Evolutionary conservation across 2,113 vertebrate species (phyloP), one percentile per base, ranked within the genome.

Genomic region (Guaruba guarouba): DNA sequence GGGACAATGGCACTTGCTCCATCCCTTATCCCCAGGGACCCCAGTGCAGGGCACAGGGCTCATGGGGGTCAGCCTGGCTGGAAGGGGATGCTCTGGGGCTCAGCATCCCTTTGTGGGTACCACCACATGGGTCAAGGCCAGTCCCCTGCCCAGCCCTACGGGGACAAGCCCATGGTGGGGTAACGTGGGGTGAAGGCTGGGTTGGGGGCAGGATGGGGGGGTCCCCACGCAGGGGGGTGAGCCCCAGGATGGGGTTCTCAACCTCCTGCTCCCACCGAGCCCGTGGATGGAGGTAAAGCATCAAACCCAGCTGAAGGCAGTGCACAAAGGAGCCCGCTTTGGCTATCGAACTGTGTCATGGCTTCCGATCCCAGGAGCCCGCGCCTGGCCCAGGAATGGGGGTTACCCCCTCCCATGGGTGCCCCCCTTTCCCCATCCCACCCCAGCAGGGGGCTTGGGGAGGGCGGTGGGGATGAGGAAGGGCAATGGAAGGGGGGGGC

Each of bases 341-440:
- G 92, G 92, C 92, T 95, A 82, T 90, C 46, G 43, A 93, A 82
- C 87, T 64, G 91, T 75, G 90, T 79, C 93, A 94, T 91, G 93
- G 96, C 92, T 96, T 95, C 95, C 82, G 57, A 95, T 87, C 81
- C 95, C 90, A 66, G 79, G 62, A 71, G 66, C 74, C 86, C 31
- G 74, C 74, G 63, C 55, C 62, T 39, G 67, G 63, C 59, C 59
- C 33, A 46, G 63, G 82, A 52, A 89, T 59, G 62, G 33, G 29
- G 68, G 51, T 55, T 75, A 55, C 17, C 31, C 73, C 27, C 46
- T 17, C 22, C 35, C 64, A 75, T 15, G 16, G 31, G 28, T 61
- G 86, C 37, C 29, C 63, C 68, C 62, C 54, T 11, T 11, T 57
- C 63, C 64, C 49, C 33, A 3, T 39, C 63, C 63, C 52, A 28